Evolutionary conservation across 2,113 vertebrate genomes (phyloP).

Genomic region (Struthio camelus): DNA sequence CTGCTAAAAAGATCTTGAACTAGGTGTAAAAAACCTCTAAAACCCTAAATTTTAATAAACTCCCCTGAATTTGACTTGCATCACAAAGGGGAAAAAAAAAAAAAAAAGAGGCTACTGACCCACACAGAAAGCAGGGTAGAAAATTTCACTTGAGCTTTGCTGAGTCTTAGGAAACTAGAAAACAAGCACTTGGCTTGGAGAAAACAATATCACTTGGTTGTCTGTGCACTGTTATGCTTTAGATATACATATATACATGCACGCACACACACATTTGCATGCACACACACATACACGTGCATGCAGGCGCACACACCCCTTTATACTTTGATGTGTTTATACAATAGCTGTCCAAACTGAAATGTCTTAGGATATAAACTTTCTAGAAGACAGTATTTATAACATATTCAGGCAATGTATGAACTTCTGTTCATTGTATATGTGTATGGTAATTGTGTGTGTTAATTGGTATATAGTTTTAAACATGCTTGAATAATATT

Average conservation of each 20-base stretch:
- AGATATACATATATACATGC: background rate
- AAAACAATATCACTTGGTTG: background rate
- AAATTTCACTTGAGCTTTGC: background rate
- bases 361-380: background rate
- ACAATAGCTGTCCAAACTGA: background rate
- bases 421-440: no score
- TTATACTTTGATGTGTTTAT: background rate
- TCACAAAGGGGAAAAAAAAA: background rate
- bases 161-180: background rate
- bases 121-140: background rate
- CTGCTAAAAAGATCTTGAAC: background rate
- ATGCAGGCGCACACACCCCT: fast-evolving
- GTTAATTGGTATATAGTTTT: background rate
- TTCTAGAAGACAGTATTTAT: background rate
- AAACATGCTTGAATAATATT: background rate
- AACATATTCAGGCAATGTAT: background rate
- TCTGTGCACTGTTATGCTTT: background rate
- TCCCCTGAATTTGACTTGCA: background rate
- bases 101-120: background rate
- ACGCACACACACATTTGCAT: background rate
- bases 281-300: no score
- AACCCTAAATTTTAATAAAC: background rate
- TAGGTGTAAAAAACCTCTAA: background rate
- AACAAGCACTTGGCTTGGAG: background rate
- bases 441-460: no score